Percentiles rank a stretch among this genome's conserved stretches.
Conservation (phyloP, 2,797 vertebrate species). For the Poeciliopsis gracilis region DNA sequence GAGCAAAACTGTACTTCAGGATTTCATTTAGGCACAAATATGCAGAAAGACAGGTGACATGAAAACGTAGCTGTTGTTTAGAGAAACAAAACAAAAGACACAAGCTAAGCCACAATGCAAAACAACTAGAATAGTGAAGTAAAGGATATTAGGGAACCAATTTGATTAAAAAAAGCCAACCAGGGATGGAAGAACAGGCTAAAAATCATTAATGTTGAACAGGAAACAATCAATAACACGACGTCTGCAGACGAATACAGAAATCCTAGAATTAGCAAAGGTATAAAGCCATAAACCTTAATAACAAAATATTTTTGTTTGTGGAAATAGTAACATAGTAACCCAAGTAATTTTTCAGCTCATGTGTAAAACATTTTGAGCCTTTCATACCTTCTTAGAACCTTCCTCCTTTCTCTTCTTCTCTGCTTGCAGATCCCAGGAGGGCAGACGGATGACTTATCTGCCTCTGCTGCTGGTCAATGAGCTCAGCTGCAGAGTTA, state of each 20-base stretch:
- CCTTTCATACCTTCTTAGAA: background rate
- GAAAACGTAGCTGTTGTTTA: background rate
- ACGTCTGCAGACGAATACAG: background rate
- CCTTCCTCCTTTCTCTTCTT: background rate
- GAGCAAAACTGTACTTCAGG: background rate
- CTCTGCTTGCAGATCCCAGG: constrained; percentile 82
- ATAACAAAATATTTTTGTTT: no score
- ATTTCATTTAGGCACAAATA: background rate
- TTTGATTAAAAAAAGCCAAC: background rate
- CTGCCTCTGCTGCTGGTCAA: constrained; percentile 96
- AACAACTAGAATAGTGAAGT: background rate
- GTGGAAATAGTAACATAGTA: background rate
- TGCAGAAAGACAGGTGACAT: background rate
- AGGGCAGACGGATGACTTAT: constrained; percentile 89
- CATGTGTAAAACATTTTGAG: background rate
- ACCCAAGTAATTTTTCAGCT: background rate
- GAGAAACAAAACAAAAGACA: background rate
- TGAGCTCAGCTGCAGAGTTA: constrained; percentile 92
- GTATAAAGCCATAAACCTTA: background rate
- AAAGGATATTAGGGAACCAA: background rate
- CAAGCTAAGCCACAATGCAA: background rate
- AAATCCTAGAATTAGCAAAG: background rate
- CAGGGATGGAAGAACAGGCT: background rate
- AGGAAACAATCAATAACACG: background rate
- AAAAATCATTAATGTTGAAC: background rate